Base-by-base conservation (phyloP, 2,888 invertebrate species). In the Xanthorhoe designata region DNA sequence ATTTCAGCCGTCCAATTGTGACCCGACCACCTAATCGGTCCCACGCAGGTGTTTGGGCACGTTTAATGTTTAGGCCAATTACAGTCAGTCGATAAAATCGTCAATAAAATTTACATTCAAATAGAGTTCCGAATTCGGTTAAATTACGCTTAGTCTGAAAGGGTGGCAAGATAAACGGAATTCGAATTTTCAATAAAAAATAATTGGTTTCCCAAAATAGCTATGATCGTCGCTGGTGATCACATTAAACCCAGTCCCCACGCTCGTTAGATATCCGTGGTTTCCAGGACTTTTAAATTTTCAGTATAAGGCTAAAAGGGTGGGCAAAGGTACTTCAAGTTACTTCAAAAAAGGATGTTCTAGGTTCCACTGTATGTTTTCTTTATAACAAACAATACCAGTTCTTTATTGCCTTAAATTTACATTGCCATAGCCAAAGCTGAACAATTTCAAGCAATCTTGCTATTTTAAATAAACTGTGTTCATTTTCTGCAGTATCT, bases 41-140 rank as follows among this genome's bases (percentile, higher is more conserved):
- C 49, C 45, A 53, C 59, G 61, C 79, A 78, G 77, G 76, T 80
- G 70, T 73, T 66, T 49, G 57, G 61, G 50, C 70, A 66, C 64
- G 69, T 68, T 68, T 72, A 76, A 76, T 77, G 76, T 81, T n/a
- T 79, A 77, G 70, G 75, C 72, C 70, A 78, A 77, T 76, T 79
- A 79, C 81, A 78, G 78, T 75, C 76, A 76, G 73, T 69, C 79
- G 74, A 75, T 81, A 80, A 78, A 80, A 77, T 76, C 77, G 73
- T 77, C 78, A 77, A 68, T 85, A 76, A 84, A 88, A 88, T 87
- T 88, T 78, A 81, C 86, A 87, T 88, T 78, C 78, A 81, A 82
- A 86, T 86, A 75, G 82, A 75, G 77, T 80, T 74, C 70, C 79
- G 70, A 73, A 85, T 84, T 75, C 78, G 78, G 71, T 78, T 79